A percentile compares a stretch with the other conserved stretches of the same genome.
Conservation (phyloP, 2,797 vertebrate genomes). For the Mus spretus region DNA sequence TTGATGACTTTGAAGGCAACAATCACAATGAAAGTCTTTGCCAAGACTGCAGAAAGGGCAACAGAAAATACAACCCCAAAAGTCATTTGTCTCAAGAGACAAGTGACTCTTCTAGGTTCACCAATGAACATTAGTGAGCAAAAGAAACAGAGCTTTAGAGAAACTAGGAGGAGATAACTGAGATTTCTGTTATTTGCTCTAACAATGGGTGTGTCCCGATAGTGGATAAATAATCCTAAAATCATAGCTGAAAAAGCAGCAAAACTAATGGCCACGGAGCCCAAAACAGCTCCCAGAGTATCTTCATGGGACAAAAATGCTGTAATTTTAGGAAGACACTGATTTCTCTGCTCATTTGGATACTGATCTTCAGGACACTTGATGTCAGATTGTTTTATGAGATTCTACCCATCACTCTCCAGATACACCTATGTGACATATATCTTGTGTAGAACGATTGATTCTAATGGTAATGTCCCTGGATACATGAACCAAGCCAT, state of each 20-base stretch:
- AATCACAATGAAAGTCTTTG: not conserved
- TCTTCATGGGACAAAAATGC: not conserved
- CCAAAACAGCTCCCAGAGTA: not conserved
- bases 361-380: not conserved
- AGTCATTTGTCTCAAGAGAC: not conserved
- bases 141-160: slow-evolving; percentile 44
- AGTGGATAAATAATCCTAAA: slow-evolving; percentile 2
- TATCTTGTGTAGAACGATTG: not conserved
- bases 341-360: not conserved
- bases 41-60: not conserved
- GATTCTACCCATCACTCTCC: not conserved
- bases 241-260: not conserved
- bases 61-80: not conserved
- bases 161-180: not conserved
- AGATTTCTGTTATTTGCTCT: slow-evolving; percentile 47
- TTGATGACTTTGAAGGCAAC: not conserved
- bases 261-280: not conserved
- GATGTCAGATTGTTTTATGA: not conserved
- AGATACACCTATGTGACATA: not conserved
- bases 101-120: not conserved
- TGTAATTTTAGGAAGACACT: not conserved
- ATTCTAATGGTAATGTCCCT: not conserved
- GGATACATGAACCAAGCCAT: not conserved
- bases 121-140: not conserved
- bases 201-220: not conserved